These are phyloP conservation scores for Deilephila elpenor DNA, from an alignment of 2,888 invertebrate genomes.

Conservation along the genomic window DNA sequence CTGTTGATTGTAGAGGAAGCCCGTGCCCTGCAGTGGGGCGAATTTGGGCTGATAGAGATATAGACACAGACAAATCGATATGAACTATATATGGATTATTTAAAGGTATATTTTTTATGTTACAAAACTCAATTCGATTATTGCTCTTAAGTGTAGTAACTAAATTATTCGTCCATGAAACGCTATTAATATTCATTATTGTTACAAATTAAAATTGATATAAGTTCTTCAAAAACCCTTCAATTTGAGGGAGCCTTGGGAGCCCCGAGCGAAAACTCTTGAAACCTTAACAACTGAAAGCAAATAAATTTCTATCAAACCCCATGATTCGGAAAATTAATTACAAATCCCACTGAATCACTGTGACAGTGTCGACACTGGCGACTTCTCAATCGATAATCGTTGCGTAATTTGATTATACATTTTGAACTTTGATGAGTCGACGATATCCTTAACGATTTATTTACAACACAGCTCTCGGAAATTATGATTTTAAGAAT, in stretches of 20 bases:
- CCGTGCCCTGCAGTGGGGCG: too few species aligned
- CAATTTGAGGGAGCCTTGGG: constrained; percentile 40
- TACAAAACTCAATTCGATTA: too few species aligned
- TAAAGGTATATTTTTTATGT: too few species aligned
- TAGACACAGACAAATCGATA: too few species aligned
- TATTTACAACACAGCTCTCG: too few species aligned
- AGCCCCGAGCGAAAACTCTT: constrained; percentile 37
- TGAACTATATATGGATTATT: too few species aligned
- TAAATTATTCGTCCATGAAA: constrained; percentile 50
- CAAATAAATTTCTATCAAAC: constrained; percentile 40
- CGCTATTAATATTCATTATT: constrained; percentile 66
- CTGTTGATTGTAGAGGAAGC: too few species aligned
- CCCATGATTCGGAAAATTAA: constrained; percentile 46
- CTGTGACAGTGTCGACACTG: background rate
- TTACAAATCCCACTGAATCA: constrained; percentile 43
- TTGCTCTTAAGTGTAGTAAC: constrained; percentile 36
- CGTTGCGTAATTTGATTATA: background rate
- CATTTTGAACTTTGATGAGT: background rate
- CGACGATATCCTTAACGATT: too few species aligned
- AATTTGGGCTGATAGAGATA: too few species aligned
- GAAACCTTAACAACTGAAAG: constrained; percentile 49
- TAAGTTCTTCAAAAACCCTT: constrained; percentile 56
- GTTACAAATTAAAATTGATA: constrained; percentile 63
- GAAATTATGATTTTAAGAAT: too few species aligned
- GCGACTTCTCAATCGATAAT: background rate